phyloP scores from a whole-genome alignment of 2,797 vertebrate genomes.

The Coregonus sp. region DNA sequence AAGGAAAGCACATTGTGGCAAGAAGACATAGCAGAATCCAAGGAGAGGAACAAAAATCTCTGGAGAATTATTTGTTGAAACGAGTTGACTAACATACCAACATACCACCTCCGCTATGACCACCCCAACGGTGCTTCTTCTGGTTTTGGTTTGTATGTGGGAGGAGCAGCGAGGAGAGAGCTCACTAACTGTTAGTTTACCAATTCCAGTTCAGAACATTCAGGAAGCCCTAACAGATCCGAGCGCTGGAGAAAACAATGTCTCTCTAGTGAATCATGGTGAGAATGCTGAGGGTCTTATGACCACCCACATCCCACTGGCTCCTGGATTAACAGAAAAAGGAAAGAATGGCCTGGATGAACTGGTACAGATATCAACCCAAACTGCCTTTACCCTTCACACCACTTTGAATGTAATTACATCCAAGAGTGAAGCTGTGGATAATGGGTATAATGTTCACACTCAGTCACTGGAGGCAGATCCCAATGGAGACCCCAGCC shows the following conservation, averaged over 20 bases:
- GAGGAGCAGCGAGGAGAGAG: constrained; percentile 28
- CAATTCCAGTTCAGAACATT: constrained; percentile 25
- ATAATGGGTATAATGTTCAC: constrained; percentile 37
- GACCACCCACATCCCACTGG: constrained; percentile 26
- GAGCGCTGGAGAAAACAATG: constrained; percentile 21
- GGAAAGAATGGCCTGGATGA: constrained; percentile 27
- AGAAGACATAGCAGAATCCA: constrained; percentile 14
- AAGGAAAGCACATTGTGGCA: constrained; percentile 16
- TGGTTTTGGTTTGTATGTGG: constrained; percentile 57
- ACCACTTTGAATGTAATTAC: constrained; percentile 24
- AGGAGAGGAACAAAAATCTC: constrained; percentile 12
- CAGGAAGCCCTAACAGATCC: constrained; percentile 35
- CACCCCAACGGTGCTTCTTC: constrained; percentile 45
- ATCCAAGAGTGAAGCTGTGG: constrained; percentile 48
- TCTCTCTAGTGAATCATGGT: constrained; percentile 13
- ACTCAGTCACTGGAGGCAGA: background rate
- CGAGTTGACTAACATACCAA: constrained; percentile 13
- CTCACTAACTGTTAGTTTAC: constrained; percentile 32
- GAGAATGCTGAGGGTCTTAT: constrained; percentile 19
- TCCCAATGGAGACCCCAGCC: constrained; percentile 10
- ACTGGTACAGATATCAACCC: constrained; percentile 22
- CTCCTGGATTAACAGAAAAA: constrained; percentile 23
- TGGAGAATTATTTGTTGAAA: constrained; percentile 32
- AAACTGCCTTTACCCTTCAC: constrained; percentile 39
- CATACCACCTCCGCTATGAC: constrained; percentile 48